phyloP scores from a whole-genome alignment of 2,113 vertebrate species.

The Grammomys dolichurus region DNA sequence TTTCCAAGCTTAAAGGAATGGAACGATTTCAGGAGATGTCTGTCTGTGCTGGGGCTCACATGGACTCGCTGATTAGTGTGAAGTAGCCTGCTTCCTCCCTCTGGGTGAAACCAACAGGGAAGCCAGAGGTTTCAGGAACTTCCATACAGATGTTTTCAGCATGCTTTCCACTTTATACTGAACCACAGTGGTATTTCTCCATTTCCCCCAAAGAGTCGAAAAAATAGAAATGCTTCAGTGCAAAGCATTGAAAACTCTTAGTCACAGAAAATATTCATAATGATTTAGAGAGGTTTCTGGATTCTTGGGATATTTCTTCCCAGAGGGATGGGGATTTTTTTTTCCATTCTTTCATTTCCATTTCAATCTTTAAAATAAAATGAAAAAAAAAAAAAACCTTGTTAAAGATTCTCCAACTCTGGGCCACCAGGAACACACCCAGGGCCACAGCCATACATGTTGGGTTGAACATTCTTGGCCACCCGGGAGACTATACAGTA shows the following conservation, averaged over 20 bases:
- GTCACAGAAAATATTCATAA: conserved; percentile 61
- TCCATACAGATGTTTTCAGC: conserved; percentile 65
- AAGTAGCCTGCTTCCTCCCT: conserved; percentile 40
- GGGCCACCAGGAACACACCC: background rate
- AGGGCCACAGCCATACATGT: background rate
- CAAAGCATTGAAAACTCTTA: conserved; percentile 59
- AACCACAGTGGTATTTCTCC: conserved; percentile 28
- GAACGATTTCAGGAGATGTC: conserved; percentile 12
- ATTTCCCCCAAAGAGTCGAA: conserved; percentile 57
- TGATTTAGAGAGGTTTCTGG: conserved; percentile 59
- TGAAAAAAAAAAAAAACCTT: background rate
- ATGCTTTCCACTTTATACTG: conserved; percentile 46
- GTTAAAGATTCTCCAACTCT: background rate
- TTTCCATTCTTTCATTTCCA: conserved; percentile 34
- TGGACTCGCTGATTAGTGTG: background rate
- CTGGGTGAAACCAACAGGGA: conserved; percentile 12
- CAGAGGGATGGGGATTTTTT: background rate
- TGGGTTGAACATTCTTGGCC: background rate
- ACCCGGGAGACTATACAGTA: background rate
- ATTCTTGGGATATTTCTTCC: conserved; percentile 18
- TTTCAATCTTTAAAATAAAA: background rate
- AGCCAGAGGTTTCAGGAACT: conserved; percentile 48
- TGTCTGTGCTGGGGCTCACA: background rate
- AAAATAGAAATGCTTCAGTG: conserved; percentile 45
- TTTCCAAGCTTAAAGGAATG: conserved; percentile 24